phyloP scores from a whole-genome alignment of 2,113 vertebrate genomes.

The Silurus meridionalis region DNA sequence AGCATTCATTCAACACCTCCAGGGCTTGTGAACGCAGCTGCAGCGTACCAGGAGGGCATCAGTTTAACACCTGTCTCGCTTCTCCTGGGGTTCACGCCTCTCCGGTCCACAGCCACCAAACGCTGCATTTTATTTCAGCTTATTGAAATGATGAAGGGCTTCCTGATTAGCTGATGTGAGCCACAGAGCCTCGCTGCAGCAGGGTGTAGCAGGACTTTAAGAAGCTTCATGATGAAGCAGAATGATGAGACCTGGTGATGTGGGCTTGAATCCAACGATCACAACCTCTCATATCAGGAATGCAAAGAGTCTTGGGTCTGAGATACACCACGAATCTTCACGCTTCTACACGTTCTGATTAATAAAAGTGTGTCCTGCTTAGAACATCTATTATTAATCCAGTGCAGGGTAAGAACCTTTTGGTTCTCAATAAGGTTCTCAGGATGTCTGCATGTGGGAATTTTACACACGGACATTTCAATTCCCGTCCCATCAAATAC shows the following conservation, averaged over 20 bases:
- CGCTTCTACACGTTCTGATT: not conserved
- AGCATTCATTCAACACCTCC: conserved; percentile 10
- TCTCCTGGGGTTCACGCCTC: not conserved
- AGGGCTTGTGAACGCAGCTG: not conserved
- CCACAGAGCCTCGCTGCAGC: too few species aligned
- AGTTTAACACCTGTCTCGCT: conserved; percentile 15
- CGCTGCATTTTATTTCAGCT: not conserved
- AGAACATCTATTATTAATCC: not conserved
- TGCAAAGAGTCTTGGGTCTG: not conserved
- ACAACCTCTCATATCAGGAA: not conserved
- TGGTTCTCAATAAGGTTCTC: not conserved
- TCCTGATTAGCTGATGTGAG: not conserved
- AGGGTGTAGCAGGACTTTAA: too few species aligned
- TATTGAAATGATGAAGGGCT: not conserved
- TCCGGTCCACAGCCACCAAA: not conserved
- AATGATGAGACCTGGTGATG: too few species aligned
- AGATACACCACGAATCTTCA: not conserved
- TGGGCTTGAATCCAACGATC: not conserved
- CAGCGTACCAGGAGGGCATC: not conserved
- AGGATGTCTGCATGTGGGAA: too few species aligned
- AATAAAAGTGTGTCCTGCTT: not conserved
- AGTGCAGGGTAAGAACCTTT: not conserved
- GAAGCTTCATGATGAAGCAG: too few species aligned
- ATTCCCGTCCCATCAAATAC: too few species aligned
- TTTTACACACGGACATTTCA: too few species aligned